Base-by-base conservation (phyloP, 2,113 vertebrate genomes). In the Falco punctatus region DNA sequence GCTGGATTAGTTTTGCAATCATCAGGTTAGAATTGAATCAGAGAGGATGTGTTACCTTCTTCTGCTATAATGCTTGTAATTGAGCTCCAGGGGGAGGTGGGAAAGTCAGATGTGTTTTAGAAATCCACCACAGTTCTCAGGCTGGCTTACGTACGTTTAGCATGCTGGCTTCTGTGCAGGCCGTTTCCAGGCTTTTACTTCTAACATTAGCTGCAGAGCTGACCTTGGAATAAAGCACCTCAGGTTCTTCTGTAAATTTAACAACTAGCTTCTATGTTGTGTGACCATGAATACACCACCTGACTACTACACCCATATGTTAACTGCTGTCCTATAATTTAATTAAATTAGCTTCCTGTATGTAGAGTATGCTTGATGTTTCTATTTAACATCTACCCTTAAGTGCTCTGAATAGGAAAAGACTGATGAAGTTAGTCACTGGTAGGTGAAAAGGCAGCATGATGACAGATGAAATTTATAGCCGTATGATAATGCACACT, bases 81-180 rank as follows among this genome's bases (percentile, higher is more conserved):
- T 90, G 89, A 91, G 70, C 86, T 95, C 57, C 26, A 9, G 85
- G 79, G 73, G 20, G 32, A n/a, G 10, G 26, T 12, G 52, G 55
- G 42, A 62, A 81, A 55, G 42, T 65, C 77, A 61, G 57, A 69
- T 15, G 5, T 2, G 5, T 59, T 52, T 67, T 77, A 71, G 65
- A 95, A 96, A 92, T 96, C 94, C 91, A 85, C 81, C 89, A 90
- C 87, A 90, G 89, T 75, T 95, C 78, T 87, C 62, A 46, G 70
- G 91, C 73, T 75, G 69, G 20, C 22, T 81, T 64, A 19, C 8
- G 28, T 71, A 65, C 3, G 3, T 77, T n/a, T 23, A 91, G 65
- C 51, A 35, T 2, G n/a, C 77, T 81, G 88, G 26, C 65, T 94
- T 81, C 61, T 65, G 44, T 8, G 1, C 3, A 6, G 57, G 35